Conservation (phyloP, 2,888 invertebrate species). For the Dynastes maya region DNA sequence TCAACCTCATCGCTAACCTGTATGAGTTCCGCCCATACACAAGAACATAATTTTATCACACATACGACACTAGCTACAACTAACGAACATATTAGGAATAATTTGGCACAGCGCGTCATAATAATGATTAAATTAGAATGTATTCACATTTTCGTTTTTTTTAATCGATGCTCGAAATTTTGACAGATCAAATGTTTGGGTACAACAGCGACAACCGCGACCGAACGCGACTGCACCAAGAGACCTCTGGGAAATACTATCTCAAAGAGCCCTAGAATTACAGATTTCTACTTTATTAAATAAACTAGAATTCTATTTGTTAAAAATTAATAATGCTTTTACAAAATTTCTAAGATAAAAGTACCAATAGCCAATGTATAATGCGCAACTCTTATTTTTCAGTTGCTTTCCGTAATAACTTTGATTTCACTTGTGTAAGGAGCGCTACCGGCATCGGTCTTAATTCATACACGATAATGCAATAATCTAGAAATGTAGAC, state of each 20-base stretch:
- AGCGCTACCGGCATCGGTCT: too few species aligned
- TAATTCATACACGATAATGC: too few species aligned
- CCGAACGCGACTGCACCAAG: neutral
- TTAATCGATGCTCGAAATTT: slow-evolving; percentile 43
- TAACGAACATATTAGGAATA: slow-evolving; percentile 70
- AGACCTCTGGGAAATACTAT: slow-evolving; percentile 1
- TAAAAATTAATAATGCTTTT: too few species aligned
- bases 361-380: too few species aligned
- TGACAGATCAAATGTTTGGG: slow-evolving; percentile 33
- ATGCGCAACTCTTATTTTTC: too few species aligned
- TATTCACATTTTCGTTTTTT: slow-evolving; percentile 47
- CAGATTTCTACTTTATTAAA: too few species aligned
- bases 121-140: slow-evolving; percentile 48
- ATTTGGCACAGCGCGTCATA: slow-evolving; percentile 70
- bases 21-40: slow-evolving; percentile 69
- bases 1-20: slow-evolving; percentile 74
- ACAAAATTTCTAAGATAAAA: too few species aligned
- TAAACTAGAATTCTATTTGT: too few species aligned
- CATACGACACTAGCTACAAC: slow-evolving; percentile 72
- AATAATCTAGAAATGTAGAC: too few species aligned
- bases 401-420: too few species aligned
- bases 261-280: too few species aligned
- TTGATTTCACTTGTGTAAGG: too few species aligned
- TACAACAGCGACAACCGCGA: neutral
- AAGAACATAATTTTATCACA: slow-evolving; percentile 70